Conservation (phyloP, 2,888 invertebrate genomes). For the Polyommatus icarus region DNA sequence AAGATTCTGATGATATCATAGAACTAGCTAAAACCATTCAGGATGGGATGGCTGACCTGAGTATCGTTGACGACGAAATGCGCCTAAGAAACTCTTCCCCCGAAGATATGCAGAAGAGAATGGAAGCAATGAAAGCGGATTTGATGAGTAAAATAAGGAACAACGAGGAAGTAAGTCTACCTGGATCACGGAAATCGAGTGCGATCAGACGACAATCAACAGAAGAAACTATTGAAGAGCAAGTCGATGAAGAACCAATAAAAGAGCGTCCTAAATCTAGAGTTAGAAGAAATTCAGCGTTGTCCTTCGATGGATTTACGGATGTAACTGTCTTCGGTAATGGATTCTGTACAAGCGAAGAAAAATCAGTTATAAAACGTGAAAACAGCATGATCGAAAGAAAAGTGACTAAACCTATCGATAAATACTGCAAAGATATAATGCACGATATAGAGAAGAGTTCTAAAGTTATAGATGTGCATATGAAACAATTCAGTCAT, state of each 20-base stretch:
- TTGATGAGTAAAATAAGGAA: slow-evolving; percentile 67
- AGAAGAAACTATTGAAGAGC: slow-evolving; percentile 67
- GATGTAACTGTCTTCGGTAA: slow-evolving; percentile 46
- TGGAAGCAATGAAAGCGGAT: slow-evolving; percentile 65
- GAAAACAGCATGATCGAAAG: slow-evolving; percentile 54
- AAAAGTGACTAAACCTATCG: slow-evolving; percentile 59
- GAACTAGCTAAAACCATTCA: slow-evolving; percentile 79
- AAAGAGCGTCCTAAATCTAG: slow-evolving; percentile 64
- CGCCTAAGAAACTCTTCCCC: slow-evolving; percentile 51
- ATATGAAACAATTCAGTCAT: slow-evolving; percentile 70
- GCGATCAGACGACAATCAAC: slow-evolving; percentile 59
- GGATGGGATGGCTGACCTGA: slow-evolving; percentile 77
- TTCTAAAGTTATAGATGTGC: slow-evolving; percentile 72
- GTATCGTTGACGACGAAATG: slow-evolving; percentile 62
- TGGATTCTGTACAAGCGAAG: slow-evolving; percentile 43
- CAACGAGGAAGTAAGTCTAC: slow-evolving; percentile 49
- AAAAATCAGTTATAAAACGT: slow-evolving; percentile 47
- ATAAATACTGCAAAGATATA: slow-evolving; percentile 71
- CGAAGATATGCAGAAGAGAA: slow-evolving; percentile 62
- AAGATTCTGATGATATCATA: slow-evolving; percentile 66
- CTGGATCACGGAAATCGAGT: slow-evolving; percentile 57
- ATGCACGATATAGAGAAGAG: slow-evolving; percentile 72
- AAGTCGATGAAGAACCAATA: slow-evolving; percentile 51
- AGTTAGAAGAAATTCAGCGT: slow-evolving; percentile 61
- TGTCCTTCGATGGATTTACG: slow-evolving; percentile 60